Evolutionary conservation across 2,797 vertebrate genomes (phyloP).

Genomic region (Parauchenoglanis ngamensis): DNA sequence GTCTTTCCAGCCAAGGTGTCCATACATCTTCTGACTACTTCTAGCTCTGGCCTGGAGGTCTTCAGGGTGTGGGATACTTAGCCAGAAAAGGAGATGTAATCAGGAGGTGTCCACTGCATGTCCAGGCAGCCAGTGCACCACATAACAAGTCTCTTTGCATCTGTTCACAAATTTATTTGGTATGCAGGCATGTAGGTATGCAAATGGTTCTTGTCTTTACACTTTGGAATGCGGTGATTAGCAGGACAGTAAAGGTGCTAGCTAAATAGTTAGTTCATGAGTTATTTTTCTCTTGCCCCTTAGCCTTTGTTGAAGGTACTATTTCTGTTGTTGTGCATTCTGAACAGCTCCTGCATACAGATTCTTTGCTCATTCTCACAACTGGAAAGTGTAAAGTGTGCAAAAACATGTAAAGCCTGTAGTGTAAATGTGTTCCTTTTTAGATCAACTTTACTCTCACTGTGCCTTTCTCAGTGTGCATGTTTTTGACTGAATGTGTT

Average conservation of each 20-base stretch:
- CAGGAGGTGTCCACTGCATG: slow-evolving; percentile 56
- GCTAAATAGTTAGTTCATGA: not conserved
- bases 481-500: slow-evolving; percentile 50
- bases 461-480: slow-evolving; percentile 46
- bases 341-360: not conserved
- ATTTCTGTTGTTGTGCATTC: not conserved
- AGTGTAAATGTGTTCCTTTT: not conserved
- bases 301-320: slow-evolving; percentile 15
- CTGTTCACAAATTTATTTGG: slow-evolving; percentile 49
- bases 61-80: slow-evolving; percentile 60
- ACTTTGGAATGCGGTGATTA: slow-evolving; percentile 21
- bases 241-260: slow-evolving; percentile 16
- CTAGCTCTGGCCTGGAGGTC: slow-evolving; percentile 35
- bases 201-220: slow-evolving; percentile 11
- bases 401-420: not conserved
- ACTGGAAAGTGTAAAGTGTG: not conserved
- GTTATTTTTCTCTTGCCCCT: not conserved
- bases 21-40: slow-evolving; percentile 38
- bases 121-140: slow-evolving; percentile 48
- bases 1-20: slow-evolving; percentile 37
- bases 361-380: not conserved
- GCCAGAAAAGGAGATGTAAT: slow-evolving; percentile 65
- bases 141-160: slow-evolving; percentile 54
- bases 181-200: slow-evolving; percentile 19
- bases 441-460: not conserved